Evolutionary conservation across 1,140 invertebrate species (phyloP).

Genomic region (Drosophila malerkotliana): DNA sequence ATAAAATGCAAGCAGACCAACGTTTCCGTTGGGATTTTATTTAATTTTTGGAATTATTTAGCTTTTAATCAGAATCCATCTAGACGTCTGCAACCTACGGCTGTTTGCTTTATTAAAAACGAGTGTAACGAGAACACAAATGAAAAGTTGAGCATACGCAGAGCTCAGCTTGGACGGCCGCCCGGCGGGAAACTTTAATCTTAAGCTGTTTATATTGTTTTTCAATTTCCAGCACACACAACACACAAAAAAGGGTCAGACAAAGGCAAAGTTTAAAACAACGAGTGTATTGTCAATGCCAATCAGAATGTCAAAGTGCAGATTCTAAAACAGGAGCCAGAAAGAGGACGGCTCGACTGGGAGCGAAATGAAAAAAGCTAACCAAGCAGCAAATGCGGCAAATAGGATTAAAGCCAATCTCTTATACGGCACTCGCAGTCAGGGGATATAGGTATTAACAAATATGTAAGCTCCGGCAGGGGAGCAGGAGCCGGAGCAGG

Average conservation of each 20-base stretch:
- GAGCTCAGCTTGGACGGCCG: neutral
- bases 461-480: conserved; percentile 53
- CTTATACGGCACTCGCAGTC: conserved; percentile 58
- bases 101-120: conserved; percentile 45
- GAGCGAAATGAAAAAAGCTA: conserved; percentile 70
- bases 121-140: conserved; percentile 36
- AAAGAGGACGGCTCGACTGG: conserved; percentile 9
- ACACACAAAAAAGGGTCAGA: conserved; percentile 20
- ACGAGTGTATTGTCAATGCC: conserved; percentile 73
- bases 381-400: conserved; percentile 80
- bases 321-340: conserved; percentile 32
- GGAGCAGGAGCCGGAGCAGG: conserved; percentile 1
- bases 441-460: conserved; percentile 71
- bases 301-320: conserved; percentile 79
- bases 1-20: neutral
- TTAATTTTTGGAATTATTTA: conserved; percentile 12
- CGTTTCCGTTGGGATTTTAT: conserved; percentile 2
- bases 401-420: conserved; percentile 82
- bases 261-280: conserved; percentile 39
- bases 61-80: conserved; percentile 21
- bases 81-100: conserved; percentile 64
- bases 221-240: conserved; percentile 52
- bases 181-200: conserved; percentile 38
- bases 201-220: conserved; percentile 66
- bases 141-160: conserved; percentile 62